These are phyloP conservation scores for Baccha elongata DNA, from an alignment of 2,888 invertebrate genomes.

Conservation along the genomic window DNA sequence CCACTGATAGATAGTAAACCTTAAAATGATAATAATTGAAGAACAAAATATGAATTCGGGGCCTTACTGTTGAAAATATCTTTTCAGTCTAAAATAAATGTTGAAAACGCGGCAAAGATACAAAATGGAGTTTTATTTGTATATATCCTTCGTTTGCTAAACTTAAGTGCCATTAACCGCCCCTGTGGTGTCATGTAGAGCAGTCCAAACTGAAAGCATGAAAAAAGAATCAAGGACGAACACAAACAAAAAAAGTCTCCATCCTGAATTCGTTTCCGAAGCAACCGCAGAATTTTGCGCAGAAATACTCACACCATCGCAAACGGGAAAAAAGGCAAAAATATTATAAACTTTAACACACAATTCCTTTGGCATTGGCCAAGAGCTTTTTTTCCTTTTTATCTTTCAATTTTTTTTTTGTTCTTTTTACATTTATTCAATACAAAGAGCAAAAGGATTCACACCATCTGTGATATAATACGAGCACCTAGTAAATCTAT, in stretches of 20 bases:
- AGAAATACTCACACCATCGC: slow-evolving; percentile 13
- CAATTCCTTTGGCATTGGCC: slow-evolving; percentile 63
- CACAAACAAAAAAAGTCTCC: slow-evolving; percentile 23
- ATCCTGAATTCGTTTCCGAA: slow-evolving; percentile 58
- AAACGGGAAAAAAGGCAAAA: slow-evolving; percentile 2
- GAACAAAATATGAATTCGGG: too few relatives aligned
- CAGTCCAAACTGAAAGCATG: slow-evolving; percentile 46
- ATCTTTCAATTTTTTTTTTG: slow-evolving; percentile 7
- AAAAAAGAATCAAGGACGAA: slow-evolving; percentile 59
- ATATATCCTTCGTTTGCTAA: slow-evolving; percentile 56
- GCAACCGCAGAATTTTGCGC: slow-evolving; percentile 67
- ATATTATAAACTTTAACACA: slow-evolving; percentile 59
- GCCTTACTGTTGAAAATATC: not conserved
- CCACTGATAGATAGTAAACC: too few relatives aligned
- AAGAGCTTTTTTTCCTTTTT: slow-evolving; percentile 52
- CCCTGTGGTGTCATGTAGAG: slow-evolving; percentile 63
- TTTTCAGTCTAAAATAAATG: not conserved
- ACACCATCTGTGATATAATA: slow-evolving; percentile 63
- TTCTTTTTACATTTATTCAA: slow-evolving; percentile 23
- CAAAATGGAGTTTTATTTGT: slow-evolving; percentile 52
- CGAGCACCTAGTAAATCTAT: slow-evolving; percentile 62
- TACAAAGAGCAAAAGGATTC: slow-evolving; percentile 55
- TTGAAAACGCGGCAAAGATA: slow-evolving; percentile 2
- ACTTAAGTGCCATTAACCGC: slow-evolving; percentile 69
- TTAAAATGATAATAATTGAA: too few relatives aligned